Evolutionary conservation across 2,113 vertebrate genomes (phyloP).

Genomic region (Carettochelys insculpta): DNA sequence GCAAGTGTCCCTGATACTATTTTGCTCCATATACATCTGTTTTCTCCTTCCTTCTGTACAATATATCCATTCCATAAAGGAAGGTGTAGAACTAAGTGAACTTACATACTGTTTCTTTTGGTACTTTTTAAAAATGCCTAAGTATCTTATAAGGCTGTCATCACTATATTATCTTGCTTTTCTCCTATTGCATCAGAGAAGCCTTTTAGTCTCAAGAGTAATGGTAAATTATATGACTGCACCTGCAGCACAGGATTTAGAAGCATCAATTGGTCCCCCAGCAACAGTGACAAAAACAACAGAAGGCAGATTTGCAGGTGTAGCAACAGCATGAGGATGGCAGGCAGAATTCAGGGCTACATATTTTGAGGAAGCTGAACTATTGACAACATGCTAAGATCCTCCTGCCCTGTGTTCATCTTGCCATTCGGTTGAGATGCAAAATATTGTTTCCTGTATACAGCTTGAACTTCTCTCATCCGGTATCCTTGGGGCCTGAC

Average conservation of each 20-base stretch:
- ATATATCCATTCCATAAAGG: not conserved
- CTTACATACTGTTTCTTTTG: not conserved
- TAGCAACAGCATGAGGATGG: conserved; percentile 53
- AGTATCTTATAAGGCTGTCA: conserved; percentile 13
- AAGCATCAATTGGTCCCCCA: conserved; percentile 53
- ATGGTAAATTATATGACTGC: conserved; percentile 47
- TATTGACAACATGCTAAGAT: not conserved
- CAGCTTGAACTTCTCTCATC: too few relatives aligned
- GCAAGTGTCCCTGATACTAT: not conserved
- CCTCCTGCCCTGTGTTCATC: not conserved
- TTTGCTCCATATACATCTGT: conserved; percentile 10
- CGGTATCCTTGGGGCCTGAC: too few relatives aligned
- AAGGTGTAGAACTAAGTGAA: not conserved
- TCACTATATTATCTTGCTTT: conserved; percentile 24
- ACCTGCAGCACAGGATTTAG: conserved; percentile 61
- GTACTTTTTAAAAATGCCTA: not conserved
- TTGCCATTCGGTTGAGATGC: not conserved
- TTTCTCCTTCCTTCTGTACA: not conserved
- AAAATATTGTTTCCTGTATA: not conserved
- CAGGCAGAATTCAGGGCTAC: conserved; percentile 17
- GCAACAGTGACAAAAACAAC: conserved; percentile 55
- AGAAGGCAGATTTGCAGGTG: conserved; percentile 52
- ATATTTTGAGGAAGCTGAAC: conserved; percentile 34
- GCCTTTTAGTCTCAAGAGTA: conserved; percentile 41
- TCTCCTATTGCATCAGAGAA: conserved; percentile 19